Evolutionary conservation across 2,797 vertebrate genomes (phyloP).

Genomic region (Sebastes melanostomus): DNA sequence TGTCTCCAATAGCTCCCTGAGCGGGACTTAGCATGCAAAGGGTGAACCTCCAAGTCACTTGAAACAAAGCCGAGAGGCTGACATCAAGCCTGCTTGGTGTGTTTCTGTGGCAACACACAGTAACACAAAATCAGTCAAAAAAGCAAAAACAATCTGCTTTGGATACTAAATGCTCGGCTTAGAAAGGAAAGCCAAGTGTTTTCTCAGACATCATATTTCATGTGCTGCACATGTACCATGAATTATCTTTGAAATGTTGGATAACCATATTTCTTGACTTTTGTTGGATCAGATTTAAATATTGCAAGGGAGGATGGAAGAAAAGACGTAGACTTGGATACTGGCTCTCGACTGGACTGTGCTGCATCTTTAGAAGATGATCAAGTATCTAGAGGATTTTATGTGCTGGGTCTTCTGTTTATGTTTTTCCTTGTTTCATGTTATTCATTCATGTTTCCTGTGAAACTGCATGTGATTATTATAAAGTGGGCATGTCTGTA

Average conservation of each 20-base stretch:
- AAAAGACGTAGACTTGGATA: background rate
- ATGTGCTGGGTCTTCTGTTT: background rate
- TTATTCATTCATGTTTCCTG: background rate
- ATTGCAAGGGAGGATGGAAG: background rate
- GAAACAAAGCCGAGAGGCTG: slow-evolving; percentile 28
- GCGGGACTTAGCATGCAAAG: slow-evolving; percentile 22
- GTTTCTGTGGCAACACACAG: slow-evolving; percentile 22
- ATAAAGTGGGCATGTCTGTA: no score
- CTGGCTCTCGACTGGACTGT: background rate
- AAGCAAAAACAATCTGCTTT: slow-evolving; percentile 5
- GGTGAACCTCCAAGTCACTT: slow-evolving; percentile 28
- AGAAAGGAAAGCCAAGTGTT: background rate
- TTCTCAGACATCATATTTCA: slow-evolving; percentile 15
- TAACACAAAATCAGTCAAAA: background rate
- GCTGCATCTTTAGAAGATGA: background rate
- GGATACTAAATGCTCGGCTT: background rate
- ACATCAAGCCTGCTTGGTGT: slow-evolving; percentile 32
- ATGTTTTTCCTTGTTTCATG: background rate
- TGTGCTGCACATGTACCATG: background rate
- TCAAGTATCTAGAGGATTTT: background rate
- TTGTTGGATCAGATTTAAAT: background rate
- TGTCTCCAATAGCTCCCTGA: slow-evolving; percentile 37
- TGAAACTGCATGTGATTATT: no score
- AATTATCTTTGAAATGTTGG: background rate
- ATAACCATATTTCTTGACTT: background rate